These are phyloP conservation scores for Bovichtus variegatus DNA, from an alignment of 2,797 vertebrate genomes.

Conservation along the genomic window DNA sequence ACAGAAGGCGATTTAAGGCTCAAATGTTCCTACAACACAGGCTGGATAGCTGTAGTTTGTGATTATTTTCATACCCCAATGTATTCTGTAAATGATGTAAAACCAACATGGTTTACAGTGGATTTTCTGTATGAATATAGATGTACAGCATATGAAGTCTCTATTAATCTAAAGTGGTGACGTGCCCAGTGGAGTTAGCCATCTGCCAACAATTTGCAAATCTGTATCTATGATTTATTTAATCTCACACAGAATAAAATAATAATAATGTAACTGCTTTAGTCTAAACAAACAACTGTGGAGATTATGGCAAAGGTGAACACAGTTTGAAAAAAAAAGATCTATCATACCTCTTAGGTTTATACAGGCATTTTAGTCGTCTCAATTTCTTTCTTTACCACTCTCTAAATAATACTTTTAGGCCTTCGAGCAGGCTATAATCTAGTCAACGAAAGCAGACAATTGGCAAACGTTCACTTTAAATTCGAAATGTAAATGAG, in stretches of 20 bases:
- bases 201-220: slow-evolving; percentile 2
- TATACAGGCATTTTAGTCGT: neutral
- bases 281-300: neutral
- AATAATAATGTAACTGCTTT: neutral
- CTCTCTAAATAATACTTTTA: neutral
- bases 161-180: neutral
- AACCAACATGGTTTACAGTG: neutral
- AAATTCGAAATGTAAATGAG: too few species aligned
- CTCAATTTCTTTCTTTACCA: too few species aligned
- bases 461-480: neutral
- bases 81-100: neutral
- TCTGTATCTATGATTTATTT: neutral
- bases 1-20: slow-evolving; percentile 2
- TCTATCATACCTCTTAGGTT: neutral
- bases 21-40: neutral
- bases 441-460: neutral
- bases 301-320: neutral
- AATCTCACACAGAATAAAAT: neutral
- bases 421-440: neutral
- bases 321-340: too few species aligned
- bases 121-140: neutral
- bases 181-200: neutral
- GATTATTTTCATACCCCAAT: neutral
- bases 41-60: neutral
- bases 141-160: neutral